These are phyloP conservation scores for Panulirus ornatus DNA, from an alignment of 1,140 invertebrate genomes.

Conservation along the genomic window DNA sequence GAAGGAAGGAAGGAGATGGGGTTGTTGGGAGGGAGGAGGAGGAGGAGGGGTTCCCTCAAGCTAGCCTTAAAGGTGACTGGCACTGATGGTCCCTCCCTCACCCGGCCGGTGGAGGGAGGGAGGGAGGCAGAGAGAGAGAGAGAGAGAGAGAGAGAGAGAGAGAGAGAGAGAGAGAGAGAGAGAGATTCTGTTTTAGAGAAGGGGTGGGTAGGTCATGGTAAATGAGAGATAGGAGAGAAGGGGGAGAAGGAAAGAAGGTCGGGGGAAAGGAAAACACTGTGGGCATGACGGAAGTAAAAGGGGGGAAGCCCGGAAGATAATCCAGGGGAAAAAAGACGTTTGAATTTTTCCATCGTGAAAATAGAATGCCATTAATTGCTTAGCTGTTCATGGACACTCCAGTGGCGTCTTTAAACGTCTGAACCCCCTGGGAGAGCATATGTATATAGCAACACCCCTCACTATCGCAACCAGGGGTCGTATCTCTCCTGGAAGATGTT, in stretches of 20 bases:
- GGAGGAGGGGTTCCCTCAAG: too few relatives aligned
- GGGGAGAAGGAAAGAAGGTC: neutral
- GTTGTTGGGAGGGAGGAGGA: neutral
- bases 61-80: too few relatives aligned
- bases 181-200: neutral
- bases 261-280: neutral
- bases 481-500: too few relatives aligned
- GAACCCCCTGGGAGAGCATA: too few relatives aligned
- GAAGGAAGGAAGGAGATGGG: neutral
- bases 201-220: neutral
- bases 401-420: too few relatives aligned
- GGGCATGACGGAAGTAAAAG: too few relatives aligned
- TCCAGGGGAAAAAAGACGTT: neutral
- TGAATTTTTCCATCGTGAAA: too few relatives aligned
- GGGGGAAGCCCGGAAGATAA: neutral
- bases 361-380: too few relatives aligned
- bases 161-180: slow-evolving; percentile 24
- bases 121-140: neutral
- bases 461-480: too few relatives aligned
- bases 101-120: neutral
- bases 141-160: slow-evolving; percentile 16
- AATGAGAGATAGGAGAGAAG: neutral
- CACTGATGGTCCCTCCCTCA: too few relatives aligned
- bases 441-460: too few relatives aligned
- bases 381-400: too few relatives aligned